These are phyloP conservation scores for Microchrysa polita DNA, from an alignment of 2,888 invertebrate species.

Conservation along the genomic window DNA sequence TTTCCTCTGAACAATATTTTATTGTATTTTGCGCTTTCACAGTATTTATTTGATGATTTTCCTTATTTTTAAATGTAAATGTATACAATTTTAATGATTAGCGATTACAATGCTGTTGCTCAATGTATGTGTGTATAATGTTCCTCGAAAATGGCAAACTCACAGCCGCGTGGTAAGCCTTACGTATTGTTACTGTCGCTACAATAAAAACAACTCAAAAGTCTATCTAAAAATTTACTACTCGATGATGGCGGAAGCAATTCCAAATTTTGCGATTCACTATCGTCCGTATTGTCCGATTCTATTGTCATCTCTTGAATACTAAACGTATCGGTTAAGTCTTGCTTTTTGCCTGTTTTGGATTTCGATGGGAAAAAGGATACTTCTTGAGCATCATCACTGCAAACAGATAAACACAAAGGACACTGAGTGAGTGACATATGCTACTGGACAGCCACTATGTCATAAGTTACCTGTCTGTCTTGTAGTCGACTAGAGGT, in stretches of 20 bases:
- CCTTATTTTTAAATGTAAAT: not conserved
- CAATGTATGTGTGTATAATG: no score
- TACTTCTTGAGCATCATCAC: conserved; percentile 62
- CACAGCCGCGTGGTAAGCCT: not conserved
- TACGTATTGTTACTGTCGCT: conserved; percentile 30
- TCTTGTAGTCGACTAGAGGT: conserved; percentile 64
- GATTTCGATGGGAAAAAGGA: conserved; percentile 61
- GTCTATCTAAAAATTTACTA: conserved; percentile 55
- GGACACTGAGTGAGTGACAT: not conserved
- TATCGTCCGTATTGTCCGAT: conserved; percentile 62
- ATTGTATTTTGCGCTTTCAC: conserved; percentile 5
- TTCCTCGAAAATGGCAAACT: not conserved
- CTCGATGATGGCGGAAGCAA: conserved; percentile 59
- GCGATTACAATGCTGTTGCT: no score
- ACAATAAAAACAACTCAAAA: conserved; percentile 54
- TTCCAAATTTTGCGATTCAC: conserved; percentile 63
- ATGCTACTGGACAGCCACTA: conserved; percentile 9
- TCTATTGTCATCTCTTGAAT: conserved; percentile 65
- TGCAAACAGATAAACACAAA: conserved; percentile 13
- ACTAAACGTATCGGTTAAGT: conserved; percentile 63
- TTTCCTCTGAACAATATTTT: not conserved
- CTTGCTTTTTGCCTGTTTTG: conserved; percentile 56
- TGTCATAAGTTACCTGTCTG: conserved; percentile 61
- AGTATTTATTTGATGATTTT: not conserved
- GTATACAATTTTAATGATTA: no score